Evolutionary conservation across 2,113 vertebrate genomes (phyloP).

Genomic region (Girardinichthys multiradiatus): DNA sequence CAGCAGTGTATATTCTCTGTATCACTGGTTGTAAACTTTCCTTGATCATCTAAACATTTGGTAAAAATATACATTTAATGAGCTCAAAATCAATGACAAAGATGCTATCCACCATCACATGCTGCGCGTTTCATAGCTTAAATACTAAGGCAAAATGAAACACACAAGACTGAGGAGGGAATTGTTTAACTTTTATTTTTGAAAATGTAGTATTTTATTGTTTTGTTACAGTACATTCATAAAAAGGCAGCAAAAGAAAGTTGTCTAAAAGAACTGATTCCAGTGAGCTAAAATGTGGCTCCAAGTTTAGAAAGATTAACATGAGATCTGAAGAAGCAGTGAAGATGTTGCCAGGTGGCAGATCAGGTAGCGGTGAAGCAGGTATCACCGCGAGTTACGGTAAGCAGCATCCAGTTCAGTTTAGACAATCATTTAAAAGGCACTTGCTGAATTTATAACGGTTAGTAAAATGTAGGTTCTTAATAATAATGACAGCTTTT

Average conservation of each 20-base stretch:
- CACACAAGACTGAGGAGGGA: slow-evolving; percentile 10
- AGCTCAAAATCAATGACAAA: not conserved
- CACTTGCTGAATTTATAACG: slow-evolving; percentile 60
- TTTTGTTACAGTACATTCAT: slow-evolving; percentile 37
- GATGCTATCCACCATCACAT: not conserved
- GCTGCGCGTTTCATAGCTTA: not conserved
- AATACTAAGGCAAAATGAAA: not conserved
- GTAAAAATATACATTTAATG: too few relatives aligned
- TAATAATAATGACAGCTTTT: not conserved
- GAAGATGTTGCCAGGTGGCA: not conserved
- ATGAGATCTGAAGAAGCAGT: not conserved
- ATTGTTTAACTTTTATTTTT: slow-evolving; percentile 34
- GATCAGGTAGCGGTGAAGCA: too few relatives aligned
- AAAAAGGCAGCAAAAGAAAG: not conserved
- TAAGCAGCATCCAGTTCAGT: slow-evolving; percentile 38
- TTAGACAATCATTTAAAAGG: slow-evolving; percentile 47
- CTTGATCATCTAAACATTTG: too few relatives aligned
- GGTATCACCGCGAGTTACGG: not conserved
- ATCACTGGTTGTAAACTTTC: too few relatives aligned
- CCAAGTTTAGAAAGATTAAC: slow-evolving; percentile 18
- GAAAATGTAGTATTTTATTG: slow-evolving; percentile 19
- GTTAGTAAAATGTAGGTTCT: not conserved
- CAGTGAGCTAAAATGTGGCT: slow-evolving; percentile 8
- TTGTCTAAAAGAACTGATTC: slow-evolving; percentile 3
- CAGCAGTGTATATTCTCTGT: too few relatives aligned